These are phyloP conservation scores for Halocaridina rubra DNA, from an alignment of 2,888 invertebrate species.

Conservation along the genomic window DNA sequence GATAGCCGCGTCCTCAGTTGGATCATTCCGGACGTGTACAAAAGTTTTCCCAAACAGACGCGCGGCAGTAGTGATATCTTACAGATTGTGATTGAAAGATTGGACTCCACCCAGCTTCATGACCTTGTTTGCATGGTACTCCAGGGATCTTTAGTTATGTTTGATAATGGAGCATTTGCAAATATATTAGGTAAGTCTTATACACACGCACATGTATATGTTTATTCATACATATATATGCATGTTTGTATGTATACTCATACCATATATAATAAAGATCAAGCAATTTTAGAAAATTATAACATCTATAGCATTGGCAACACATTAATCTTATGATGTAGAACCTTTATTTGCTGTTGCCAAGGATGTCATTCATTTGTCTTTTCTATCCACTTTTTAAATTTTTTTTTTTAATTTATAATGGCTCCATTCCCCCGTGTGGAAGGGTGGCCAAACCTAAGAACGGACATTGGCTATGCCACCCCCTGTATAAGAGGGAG, in stretches of 20 bases:
- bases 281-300: no score
- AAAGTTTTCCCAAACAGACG: conserved; percentile 87
- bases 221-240: no score
- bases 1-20: conserved; percentile 90
- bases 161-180: conserved; percentile 69
- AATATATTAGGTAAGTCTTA: conserved; percentile 62
- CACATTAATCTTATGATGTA: no score
- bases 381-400: background rate
- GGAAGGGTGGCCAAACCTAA: no score
- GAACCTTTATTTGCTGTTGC: no score
- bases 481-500: no score
- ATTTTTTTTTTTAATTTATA: background rate
- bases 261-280: no score
- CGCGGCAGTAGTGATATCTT: conserved; percentile 89
- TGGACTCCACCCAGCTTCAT: conserved; percentile 91
- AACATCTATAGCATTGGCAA: no score
- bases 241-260: no score
- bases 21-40: conserved; percentile 91
- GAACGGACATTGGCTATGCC: no score
- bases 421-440: background rate
- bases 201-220: no score
- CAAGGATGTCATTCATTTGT: background rate
- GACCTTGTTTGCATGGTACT: conserved; percentile 90
- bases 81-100: conserved; percentile 87
- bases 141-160: conserved; percentile 79